Evolutionary conservation across 2,797 vertebrate species (phyloP).

Genomic region (Astyanax mexicanus): DNA sequence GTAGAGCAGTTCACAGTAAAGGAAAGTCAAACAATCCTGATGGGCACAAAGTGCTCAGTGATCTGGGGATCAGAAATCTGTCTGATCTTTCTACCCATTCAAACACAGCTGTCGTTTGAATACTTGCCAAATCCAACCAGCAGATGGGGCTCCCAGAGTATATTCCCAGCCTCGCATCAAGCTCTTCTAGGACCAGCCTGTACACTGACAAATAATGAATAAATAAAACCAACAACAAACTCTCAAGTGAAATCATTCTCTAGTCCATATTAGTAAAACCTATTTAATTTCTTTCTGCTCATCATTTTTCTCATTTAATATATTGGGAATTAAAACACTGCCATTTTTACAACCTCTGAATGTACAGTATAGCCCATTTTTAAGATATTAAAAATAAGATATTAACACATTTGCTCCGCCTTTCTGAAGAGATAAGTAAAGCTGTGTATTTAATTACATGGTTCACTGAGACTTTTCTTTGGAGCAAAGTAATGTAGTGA

Average conservation of each 20-base stretch:
- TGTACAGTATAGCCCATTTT: no score
- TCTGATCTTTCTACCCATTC: slow-evolving; percentile 36
- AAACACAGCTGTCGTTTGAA: slow-evolving; percentile 63
- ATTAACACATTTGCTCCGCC: no score
- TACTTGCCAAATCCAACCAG: slow-evolving; percentile 63
- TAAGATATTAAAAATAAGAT: no score
- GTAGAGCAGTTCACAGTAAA: not conserved
- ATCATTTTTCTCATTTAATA: no score
- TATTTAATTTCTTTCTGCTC: no score
- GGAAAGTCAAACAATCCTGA: not conserved
- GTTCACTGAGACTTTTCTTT: slow-evolving; percentile 9
- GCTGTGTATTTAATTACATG: not conserved
- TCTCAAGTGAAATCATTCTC: no score
- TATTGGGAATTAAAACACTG: no score
- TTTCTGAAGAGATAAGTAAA: not conserved
- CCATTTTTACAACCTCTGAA: no score
- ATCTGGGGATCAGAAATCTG: not conserved
- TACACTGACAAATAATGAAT: not conserved
- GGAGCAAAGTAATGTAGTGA: not conserved
- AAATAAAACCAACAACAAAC: not conserved
- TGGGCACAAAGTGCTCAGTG: not conserved
- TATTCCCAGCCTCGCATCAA: slow-evolving; percentile 14
- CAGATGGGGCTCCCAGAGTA: slow-evolving; percentile 65
- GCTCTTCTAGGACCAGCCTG: not conserved
- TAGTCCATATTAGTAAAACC: no score